Conservation (phyloP, 2,113 vertebrate genomes). For the Peromyscus leucopus region DNA sequence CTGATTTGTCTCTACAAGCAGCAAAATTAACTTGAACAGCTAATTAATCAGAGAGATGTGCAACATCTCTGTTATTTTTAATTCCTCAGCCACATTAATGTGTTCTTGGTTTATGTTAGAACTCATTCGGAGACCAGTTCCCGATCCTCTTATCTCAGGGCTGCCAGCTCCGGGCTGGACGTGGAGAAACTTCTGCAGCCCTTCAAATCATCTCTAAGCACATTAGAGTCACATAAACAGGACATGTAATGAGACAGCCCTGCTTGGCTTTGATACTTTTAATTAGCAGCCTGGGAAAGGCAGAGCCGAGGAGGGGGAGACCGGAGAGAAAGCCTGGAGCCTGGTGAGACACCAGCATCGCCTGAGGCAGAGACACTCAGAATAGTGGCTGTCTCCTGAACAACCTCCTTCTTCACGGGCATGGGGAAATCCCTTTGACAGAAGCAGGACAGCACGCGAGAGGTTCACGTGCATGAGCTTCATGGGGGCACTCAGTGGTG, state of each 20-base stretch:
- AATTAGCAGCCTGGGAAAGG: slow-evolving; percentile 80
- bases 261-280: slow-evolving; percentile 84
- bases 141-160: slow-evolving; percentile 82
- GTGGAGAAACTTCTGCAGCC: slow-evolving; percentile 41
- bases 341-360: rapidly evolving
- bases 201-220: slow-evolving; percentile 83
- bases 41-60: slow-evolving; percentile 81
- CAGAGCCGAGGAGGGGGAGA: not conserved
- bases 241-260: slow-evolving; percentile 81
- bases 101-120: slow-evolving; percentile 60
- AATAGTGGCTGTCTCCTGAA: not conserved
- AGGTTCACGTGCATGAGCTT: rapidly evolving
- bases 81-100: slow-evolving; percentile 75
- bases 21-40: slow-evolving; percentile 59
- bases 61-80: slow-evolving; percentile 80
- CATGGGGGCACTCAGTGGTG: not conserved
- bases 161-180: slow-evolving; percentile 73
- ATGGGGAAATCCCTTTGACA: not conserved
- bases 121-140: slow-evolving; percentile 73
- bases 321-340: not conserved
- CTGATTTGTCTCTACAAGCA: slow-evolving; percentile 75
- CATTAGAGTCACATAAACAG: slow-evolving; percentile 85
- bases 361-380: not conserved
- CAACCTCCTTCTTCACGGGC: not conserved
- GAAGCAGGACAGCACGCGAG: not conserved